Evolutionary conservation across 2,888 invertebrate genomes (phyloP), one percentile per base, ranked within the genome.

Genomic region (Acholoe squamosa): DNA sequence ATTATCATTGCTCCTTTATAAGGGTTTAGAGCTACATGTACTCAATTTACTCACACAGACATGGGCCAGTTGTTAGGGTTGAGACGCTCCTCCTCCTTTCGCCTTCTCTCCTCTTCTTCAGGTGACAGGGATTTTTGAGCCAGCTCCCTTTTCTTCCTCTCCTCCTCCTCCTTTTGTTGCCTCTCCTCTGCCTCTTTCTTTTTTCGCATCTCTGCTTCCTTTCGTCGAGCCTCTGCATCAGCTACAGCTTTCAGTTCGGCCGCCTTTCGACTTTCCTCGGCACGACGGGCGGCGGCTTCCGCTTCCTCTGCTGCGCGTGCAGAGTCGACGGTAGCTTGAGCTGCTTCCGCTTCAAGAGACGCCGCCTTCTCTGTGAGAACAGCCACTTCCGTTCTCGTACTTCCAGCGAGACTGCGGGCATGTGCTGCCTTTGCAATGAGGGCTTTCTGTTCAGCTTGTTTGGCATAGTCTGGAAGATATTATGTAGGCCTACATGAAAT

Each of bases 21-120:
- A n/a, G n/a, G n/a, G n/a, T 43, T 7, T 43, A 43, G 43, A 43
- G 10, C 43, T 3, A 10, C 43, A 43, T 43, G 43, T 43, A 43
- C 43, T 61, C 54, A 25, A 28, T 19, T 28, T 71, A 92, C 93
- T 92, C 92, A 95, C 95, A 93, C 93, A 84, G 92, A 94, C 90
- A 92, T 91, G 0, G 94, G 94, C 95, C 95, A 95, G 92, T 94
- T 94, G 54, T 93, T 93, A 0, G 94, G 94, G 91, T 94, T 89
- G 56, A 91, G 93, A 93, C 77, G 92, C 91, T 67, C 94, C 61
- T 93, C 92, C 71, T 92, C 91, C 51, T 91, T 91, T 28, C 84
- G 67, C 80, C 90, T 90, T 89, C 92, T 93, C 67, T 93, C 94
- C 90, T 93, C 94, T 56, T 92, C 93, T 31, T 93, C 93, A 25